These are phyloP conservation scores for Nymphicus hollandicus DNA, from an alignment of 2,113 vertebrate species.

Conservation along the genomic window DNA sequence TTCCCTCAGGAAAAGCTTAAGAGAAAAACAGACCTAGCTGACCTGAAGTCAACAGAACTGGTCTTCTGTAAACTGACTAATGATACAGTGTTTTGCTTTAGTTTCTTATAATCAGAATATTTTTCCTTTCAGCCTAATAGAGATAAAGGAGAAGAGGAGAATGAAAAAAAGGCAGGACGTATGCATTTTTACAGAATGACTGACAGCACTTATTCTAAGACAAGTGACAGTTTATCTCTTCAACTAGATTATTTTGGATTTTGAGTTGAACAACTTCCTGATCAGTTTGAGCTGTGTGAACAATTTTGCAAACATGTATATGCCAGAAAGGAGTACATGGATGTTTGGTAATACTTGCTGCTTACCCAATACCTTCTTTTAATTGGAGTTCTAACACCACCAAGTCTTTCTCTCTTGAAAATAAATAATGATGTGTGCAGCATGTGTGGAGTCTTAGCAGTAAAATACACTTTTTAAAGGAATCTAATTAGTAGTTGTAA, in stretches of 20 bases:
- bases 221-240: not conserved
- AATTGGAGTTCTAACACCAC: not conserved
- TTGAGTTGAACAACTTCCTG: not conserved
- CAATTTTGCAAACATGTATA: not conserved
- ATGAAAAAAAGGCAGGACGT: not conserved
- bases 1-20: not conserved
- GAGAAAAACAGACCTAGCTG: not conserved
- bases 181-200: not conserved
- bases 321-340: not conserved
- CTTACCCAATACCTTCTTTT: not conserved
- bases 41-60: not conserved
- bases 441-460: not conserved
- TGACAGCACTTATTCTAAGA: not conserved
- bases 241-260: not conserved
- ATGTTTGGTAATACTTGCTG: not conserved
- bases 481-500: not conserved
- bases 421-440: not conserved
- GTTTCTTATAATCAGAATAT: not conserved
- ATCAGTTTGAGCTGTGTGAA: not conserved
- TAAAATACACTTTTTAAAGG: not conserved
- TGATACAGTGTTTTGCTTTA: not conserved
- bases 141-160: not conserved
- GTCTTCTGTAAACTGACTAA: not conserved
- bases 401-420: not conserved
- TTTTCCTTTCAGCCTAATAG: not conserved